These are phyloP conservation scores for Apogon hyalosoma DNA, from an alignment of 2,797 vertebrate species.

Conservation along the genomic window DNA sequence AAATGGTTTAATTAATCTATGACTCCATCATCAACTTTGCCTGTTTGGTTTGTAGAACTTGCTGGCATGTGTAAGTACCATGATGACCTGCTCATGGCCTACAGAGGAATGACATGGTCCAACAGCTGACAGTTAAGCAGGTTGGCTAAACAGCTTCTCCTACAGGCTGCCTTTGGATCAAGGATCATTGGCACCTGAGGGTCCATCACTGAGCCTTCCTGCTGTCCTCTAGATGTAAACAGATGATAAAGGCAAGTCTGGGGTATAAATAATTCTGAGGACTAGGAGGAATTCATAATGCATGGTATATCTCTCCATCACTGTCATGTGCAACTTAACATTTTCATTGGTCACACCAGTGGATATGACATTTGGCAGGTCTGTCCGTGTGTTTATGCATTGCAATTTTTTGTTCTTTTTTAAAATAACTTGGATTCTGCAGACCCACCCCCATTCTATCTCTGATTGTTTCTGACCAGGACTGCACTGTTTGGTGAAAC, in stretches of 20 bases:
- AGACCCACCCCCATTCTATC: too few species aligned
- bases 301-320: background rate
- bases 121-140: background rate
- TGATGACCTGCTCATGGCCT: background rate
- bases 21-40: background rate
- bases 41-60: background rate
- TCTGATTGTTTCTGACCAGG: too few species aligned
- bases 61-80: background rate
- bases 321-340: background rate
- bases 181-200: conserved; percentile 4
- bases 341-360: too few species aligned
- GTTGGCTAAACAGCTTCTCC: conserved; percentile 4
- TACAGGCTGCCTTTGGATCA: conserved; percentile 15
- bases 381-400: too few species aligned
- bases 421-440: too few species aligned
- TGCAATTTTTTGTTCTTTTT: too few species aligned
- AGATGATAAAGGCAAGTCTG: conserved; percentile 3
- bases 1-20: background rate
- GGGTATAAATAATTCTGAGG: background rate
- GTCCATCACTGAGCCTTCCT: conserved; percentile 17
- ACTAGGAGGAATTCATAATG: conserved; percentile 3
- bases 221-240: conserved; percentile 26
- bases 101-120: background rate
- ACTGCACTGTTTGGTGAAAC: too few species aligned
- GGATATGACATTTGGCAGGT: too few species aligned